These are phyloP conservation scores for Delphinapterus leucas DNA, from an alignment of 2,113 vertebrate species.

Conservation along the genomic window DNA sequence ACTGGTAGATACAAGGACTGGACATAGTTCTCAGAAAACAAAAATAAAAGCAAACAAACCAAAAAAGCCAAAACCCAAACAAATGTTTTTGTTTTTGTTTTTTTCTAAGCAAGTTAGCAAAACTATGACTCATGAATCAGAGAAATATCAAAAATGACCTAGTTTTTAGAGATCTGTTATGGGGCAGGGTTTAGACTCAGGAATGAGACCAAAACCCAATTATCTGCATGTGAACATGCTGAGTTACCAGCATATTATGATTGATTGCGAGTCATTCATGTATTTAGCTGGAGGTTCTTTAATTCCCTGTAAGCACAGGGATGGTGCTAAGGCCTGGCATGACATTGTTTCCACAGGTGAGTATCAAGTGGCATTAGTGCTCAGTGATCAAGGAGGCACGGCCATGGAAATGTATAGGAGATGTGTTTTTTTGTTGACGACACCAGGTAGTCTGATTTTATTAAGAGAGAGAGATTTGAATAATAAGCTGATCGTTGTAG, in stretches of 20 bases:
- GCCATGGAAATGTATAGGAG: neutral
- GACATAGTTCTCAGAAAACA: neutral
- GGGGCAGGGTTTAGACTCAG: neutral
- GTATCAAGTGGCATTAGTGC: too few relatives aligned
- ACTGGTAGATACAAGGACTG: neutral
- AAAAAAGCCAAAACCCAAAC: neutral
- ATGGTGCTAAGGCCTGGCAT: accelerated
- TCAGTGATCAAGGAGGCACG: neutral
- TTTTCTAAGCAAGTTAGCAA: neutral
- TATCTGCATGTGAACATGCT: neutral
- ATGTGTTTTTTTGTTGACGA: neutral
- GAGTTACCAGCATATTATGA: neutral
- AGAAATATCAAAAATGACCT: neutral
- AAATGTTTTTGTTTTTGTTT: neutral
- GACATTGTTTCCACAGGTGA: neutral
- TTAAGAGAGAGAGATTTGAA: neutral
- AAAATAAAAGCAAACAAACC: neutral
- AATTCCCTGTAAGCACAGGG: neutral
- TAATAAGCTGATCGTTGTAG: neutral
- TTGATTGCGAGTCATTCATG: neutral
- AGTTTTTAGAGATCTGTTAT: neutral
- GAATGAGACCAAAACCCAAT: neutral
- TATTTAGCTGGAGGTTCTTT: neutral
- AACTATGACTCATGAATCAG: neutral
- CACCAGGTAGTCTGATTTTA: neutral